Percentiles rank a stretch among this genome's conserved stretches.
Evolutionary conservation across 2,797 vertebrate genomes (phyloP).

Genomic region (Coregonus suidteri): DNA sequence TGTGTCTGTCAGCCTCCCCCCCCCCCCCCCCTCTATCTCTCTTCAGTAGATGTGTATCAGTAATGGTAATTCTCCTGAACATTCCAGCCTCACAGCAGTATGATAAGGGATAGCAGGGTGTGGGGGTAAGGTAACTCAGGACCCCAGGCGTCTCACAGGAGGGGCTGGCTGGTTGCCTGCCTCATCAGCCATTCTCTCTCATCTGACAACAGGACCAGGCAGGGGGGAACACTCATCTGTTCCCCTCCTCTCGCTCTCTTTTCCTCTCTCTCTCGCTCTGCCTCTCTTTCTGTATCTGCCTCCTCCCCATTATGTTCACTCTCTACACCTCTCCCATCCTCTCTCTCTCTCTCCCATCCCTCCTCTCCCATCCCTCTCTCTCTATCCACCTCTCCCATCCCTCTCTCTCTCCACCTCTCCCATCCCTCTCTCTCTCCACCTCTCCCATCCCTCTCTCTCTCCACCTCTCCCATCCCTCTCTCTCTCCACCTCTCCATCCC

Average conservation of each 20-base stretch:
- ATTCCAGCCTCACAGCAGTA: background rate
- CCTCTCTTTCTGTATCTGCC: background rate
- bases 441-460: too few species aligned
- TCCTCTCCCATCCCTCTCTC: too few species aligned
- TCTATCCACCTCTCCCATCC: too few species aligned
- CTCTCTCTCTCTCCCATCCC: too few species aligned
- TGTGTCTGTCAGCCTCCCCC: conserved; percentile 4
- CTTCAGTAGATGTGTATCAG: background rate
- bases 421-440: too few species aligned
- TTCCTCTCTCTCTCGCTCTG: background rate
- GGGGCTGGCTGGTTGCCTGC: background rate
- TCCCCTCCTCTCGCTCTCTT: background rate
- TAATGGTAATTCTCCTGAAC: background rate
- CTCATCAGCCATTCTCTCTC: conserved; percentile 1
- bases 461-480: too few species aligned
- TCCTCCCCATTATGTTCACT: too few species aligned
- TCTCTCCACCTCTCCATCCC: too few species aligned
- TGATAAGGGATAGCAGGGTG: background rate
- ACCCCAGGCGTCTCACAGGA: background rate
- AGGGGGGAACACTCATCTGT: background rate
- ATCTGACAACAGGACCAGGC: background rate
- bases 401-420: too few species aligned
- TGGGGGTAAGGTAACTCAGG: background rate
- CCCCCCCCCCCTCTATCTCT: background rate
- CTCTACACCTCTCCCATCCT: too few species aligned